These are phyloP conservation scores for Nothoprocta perdicaria DNA, from an alignment of 2,113 vertebrate genomes.

Conservation along the genomic window DNA sequence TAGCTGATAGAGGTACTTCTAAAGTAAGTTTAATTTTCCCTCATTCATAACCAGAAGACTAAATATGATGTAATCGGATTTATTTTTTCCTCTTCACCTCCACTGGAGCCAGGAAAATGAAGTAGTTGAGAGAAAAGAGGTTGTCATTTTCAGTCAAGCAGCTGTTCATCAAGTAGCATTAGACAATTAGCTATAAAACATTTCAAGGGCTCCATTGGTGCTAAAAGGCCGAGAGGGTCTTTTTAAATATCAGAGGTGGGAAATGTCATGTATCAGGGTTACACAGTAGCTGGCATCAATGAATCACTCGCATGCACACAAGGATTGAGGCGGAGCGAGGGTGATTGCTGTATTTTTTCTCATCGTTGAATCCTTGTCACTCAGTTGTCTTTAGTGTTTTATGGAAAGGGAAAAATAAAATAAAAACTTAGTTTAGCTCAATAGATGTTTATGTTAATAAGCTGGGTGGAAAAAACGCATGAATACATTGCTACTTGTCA, in stretches of 20 bases:
- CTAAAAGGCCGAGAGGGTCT: slow-evolving; percentile 8
- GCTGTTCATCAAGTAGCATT: slow-evolving; percentile 47
- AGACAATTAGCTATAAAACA: slow-evolving; percentile 72
- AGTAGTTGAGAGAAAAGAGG: slow-evolving; percentile 64
- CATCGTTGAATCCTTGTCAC: slow-evolving; percentile 46
- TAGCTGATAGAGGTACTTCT: not conserved
- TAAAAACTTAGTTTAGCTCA: slow-evolving; percentile 56
- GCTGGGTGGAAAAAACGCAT: slow-evolving; percentile 17
- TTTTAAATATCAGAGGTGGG: slow-evolving; percentile 47
- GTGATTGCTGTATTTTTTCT: not conserved
- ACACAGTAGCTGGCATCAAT: slow-evolving; percentile 45
- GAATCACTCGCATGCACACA: slow-evolving; percentile 10
- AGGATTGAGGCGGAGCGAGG: not conserved
- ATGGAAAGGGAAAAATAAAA: slow-evolving; percentile 20
- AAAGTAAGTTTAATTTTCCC: slow-evolving; percentile 43
- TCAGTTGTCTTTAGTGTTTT: slow-evolving; percentile 63
- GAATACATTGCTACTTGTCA: slow-evolving; percentile 46
- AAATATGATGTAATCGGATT: slow-evolving; percentile 68
- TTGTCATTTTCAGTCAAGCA: slow-evolving; percentile 65
- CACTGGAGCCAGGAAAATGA: slow-evolving; percentile 70
- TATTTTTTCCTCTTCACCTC: slow-evolving; percentile 72
- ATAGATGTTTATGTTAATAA: slow-evolving; percentile 48
- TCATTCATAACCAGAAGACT: slow-evolving; percentile 44
- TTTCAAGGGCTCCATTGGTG: slow-evolving; percentile 45
- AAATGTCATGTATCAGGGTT: slow-evolving; percentile 27